phyloP scores from a whole-genome alignment of 2,797 vertebrate genomes.

The Lacerta bilineata region DNA sequence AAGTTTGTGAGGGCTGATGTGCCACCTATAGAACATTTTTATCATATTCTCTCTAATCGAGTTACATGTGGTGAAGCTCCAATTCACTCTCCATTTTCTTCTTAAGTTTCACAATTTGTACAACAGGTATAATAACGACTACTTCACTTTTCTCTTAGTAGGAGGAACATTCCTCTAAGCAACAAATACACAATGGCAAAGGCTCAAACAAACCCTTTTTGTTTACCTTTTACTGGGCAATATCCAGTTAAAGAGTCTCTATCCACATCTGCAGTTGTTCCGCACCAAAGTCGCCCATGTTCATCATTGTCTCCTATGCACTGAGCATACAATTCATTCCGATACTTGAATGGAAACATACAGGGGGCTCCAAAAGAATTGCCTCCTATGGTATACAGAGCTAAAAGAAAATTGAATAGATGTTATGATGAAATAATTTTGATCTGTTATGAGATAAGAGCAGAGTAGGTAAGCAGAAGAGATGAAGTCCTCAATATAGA shows the following conservation, averaged over 20 bases:
- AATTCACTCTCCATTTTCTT: no score
- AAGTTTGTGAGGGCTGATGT: no score
- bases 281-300: conserved; percentile 87
- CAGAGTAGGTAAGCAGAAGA: neutral
- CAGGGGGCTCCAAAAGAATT: conserved; percentile 90
- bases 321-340: conserved; percentile 84
- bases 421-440: neutral
- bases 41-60: no score
- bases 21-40: no score
- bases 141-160: neutral
- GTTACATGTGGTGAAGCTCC: no score
- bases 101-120: neutral
- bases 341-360: conserved; percentile 90
- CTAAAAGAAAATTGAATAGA: conserved; percentile 74
- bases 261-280: conserved; percentile 86
- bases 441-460: neutral
- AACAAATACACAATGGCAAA: neutral
- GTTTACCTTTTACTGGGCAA: conserved; percentile 88
- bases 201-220: neutral
- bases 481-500: neutral
- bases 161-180: neutral
- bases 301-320: conserved; percentile 82
- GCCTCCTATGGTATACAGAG: conserved; percentile 87
- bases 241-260: conserved; percentile 84
- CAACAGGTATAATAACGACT: no score